Evolutionary conservation across 2,113 vertebrate species (phyloP).

Genomic region (Zootoca vivipara): DNA sequence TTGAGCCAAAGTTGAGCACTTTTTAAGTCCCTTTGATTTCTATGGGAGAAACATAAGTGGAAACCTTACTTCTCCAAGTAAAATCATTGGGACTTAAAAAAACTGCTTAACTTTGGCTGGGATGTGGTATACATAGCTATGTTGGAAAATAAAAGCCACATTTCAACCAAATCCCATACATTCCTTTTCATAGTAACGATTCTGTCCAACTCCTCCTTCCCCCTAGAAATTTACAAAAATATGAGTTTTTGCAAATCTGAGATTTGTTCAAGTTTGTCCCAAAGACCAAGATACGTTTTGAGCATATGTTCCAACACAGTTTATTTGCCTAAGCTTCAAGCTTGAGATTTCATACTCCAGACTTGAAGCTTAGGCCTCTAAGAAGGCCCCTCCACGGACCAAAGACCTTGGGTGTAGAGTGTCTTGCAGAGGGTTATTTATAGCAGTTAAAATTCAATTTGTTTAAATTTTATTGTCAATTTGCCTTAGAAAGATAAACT

Average conservation of each 20-base stretch:
- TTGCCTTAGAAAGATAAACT: slow-evolving; percentile 54
- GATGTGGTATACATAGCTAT: not conserved
- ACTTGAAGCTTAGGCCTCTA: slow-evolving; percentile 3
- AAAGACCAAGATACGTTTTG: not conserved
- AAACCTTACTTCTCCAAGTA: not conserved
- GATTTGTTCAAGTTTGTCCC: not conserved
- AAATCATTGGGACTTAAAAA: not conserved
- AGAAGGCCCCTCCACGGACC: rapidly evolving
- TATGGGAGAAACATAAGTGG: not conserved
- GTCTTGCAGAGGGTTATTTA: slow-evolving; percentile 30
- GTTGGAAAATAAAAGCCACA: not conserved
- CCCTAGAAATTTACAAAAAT: not conserved
- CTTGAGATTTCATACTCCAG: not conserved
- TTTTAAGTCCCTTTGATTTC: not conserved
- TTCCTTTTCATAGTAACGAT: not conserved
- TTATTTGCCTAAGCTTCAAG: not conserved
- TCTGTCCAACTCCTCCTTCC: not conserved
- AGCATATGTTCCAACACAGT: not conserved
- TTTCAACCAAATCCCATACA: not conserved
- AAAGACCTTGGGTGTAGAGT: slow-evolving; percentile 18
- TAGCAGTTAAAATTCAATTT: slow-evolving; percentile 46
- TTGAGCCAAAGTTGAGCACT: not conserved
- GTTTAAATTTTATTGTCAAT: slow-evolving; percentile 41
- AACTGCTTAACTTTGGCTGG: not conserved
- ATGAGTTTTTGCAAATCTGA: not conserved